Conservation (phyloP, 2,888 invertebrate genomes). For the Dugesia japonica region DNA sequence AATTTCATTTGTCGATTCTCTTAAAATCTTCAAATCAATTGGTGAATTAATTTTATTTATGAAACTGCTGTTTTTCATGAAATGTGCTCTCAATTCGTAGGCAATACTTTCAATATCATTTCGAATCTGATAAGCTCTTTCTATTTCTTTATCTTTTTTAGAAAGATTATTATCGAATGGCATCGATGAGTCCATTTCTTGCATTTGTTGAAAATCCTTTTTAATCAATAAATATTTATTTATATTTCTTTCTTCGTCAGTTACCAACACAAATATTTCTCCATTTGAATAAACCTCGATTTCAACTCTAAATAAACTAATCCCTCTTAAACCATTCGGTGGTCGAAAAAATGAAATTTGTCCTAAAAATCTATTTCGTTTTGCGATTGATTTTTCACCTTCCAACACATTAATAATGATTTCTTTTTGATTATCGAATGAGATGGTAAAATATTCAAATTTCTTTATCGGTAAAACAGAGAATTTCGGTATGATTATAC, state of each 20-base stretch:
- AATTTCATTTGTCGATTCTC: background rate
- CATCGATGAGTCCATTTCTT: background rate
- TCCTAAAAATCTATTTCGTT: background rate
- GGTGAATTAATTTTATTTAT: background rate
- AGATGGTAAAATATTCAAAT: background rate
- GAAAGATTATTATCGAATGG: background rate
- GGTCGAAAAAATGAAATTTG: background rate
- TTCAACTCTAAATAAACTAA: background rate
- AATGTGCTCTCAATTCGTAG: background rate
- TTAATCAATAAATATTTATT: background rate
- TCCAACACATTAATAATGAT: background rate
- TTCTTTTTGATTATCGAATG: background rate
- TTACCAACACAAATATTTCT: background rate
- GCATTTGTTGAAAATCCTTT: background rate
- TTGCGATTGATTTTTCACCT: background rate
- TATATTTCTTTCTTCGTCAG: background rate
- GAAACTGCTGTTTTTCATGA: background rate
- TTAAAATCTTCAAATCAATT: background rate
- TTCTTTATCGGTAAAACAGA: background rate
- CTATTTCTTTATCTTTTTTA: background rate
- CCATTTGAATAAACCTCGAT: background rate
- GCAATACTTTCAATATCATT: background rate
- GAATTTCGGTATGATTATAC: background rate
- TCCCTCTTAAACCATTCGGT: background rate
- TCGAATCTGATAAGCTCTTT: background rate